These are phyloP conservation scores for Xenotilapia flavipinnis DNA, from an alignment of 2,113 vertebrate species.

Conservation along the genomic window DNA sequence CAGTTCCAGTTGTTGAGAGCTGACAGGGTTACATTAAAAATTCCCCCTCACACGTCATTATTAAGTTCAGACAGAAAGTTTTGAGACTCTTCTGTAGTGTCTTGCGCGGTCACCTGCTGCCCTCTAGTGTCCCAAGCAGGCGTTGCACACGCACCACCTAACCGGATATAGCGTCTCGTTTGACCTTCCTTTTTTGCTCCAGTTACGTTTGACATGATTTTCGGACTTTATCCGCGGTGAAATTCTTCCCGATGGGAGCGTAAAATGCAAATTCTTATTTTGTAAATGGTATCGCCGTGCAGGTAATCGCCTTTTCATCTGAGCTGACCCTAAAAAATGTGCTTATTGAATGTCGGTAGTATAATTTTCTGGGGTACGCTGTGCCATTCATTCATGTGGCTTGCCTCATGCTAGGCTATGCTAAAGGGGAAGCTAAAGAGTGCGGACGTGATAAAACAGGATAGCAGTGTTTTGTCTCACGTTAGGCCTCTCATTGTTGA, in stretches of 20 bases:
- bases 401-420: conserved; percentile 14
- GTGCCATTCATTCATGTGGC: conserved; percentile 16
- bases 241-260: neutral
- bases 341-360: neutral
- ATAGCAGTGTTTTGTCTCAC: neutral
- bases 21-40: neutral
- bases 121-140: neutral
- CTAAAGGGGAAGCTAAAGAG: conserved; percentile 12
- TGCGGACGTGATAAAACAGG: conserved; percentile 40
- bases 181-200: conserved; percentile 35
- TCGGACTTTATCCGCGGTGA: neutral
- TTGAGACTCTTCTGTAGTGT: neutral
- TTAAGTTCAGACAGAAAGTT: neutral
- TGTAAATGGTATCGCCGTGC: neutral
- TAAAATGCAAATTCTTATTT: neutral
- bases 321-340: rapidly evolving
- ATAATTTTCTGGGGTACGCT: neutral
- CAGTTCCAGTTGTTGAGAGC: neutral
- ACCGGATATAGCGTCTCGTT: conserved; percentile 51
- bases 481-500: neutral
- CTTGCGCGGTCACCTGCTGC: neutral
- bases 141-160: neutral
- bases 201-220: conserved; percentile 12
- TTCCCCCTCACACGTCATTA: too few relatives aligned
- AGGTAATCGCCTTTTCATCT: conserved; percentile 2